Evolutionary conservation across 1,140 invertebrate genomes (phyloP), one percentile per base, ranked within the genome.

Genomic region (Galendromus occidentalis): DNA sequence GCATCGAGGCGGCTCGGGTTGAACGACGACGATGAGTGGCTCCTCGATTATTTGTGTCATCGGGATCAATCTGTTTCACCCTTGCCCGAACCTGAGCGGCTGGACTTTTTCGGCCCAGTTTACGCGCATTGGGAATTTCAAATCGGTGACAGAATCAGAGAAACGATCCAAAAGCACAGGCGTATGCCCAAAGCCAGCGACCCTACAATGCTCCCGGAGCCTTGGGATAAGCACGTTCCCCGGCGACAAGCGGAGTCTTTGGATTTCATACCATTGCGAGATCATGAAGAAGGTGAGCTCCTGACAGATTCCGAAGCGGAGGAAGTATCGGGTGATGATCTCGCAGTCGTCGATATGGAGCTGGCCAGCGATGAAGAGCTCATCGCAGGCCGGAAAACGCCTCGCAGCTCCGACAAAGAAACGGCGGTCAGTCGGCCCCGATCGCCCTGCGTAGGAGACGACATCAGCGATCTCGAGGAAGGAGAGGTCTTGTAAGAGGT

Each of bases 401-500:
- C 51, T 29, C n/a, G 25, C 12, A 22, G 33, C 12, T 29, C 14
- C 12, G 33, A 59, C 1, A 25, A 22, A 33, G 6, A 1, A 59
- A 22, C 22, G 20, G 33, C 6, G 14, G 51, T 20, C 51, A 33
- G 51, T 2, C 20, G 25, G 25, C 25, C 14, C 33, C 25, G 51
- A 59, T 17, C 22, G 6, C 25, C 25, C 2, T 17, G 20, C 14
- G 12, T 29, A 14, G 51, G n/a, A 17, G 51, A 59, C 14, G 51
- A 59, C 51, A 59, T 59, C 51, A 59, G 51, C 25, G 51, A 59
- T 33, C 25, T 59, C 22, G 51, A 59, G 51, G 51, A 59, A 59
- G 51, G 51, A 33, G 51, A 59, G 20, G 51, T 59, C 17, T 59
- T 59, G 14, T 59, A 22, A 39, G 9, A 39, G 33, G 33, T 39